Percentiles rank a stretch among this genome's conserved stretches.
These are phyloP conservation scores for Prosapia bicincta DNA, from an alignment of 2,888 invertebrate genomes.

Conservation along the genomic window DNA sequence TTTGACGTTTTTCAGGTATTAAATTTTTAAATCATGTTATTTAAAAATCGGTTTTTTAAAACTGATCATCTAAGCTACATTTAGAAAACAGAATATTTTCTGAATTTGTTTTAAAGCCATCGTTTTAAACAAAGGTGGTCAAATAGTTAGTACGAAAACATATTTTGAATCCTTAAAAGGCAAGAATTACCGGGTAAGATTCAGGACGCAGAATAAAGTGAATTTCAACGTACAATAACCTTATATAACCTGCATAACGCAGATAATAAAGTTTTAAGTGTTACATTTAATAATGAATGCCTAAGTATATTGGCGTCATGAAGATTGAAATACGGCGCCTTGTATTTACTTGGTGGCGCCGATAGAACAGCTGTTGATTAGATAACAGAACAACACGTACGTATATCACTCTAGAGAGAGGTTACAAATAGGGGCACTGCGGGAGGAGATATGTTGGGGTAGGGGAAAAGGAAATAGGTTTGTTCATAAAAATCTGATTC, in stretches of 20 bases:
- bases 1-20: too few relatives aligned
- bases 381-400: not conserved
- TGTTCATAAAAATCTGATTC: not conserved
- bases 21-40: too few relatives aligned
- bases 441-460: not conserved
- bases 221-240: not conserved
- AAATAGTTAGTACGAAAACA: too few relatives aligned
- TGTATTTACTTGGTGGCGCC: not conserved
- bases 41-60: too few relatives aligned
- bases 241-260: not conserved
- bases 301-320: not conserved
- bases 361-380: slow-evolving; percentile 1
- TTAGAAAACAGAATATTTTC: too few relatives aligned
- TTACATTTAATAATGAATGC: not conserved
- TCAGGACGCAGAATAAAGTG: too few relatives aligned
- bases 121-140: too few relatives aligned
- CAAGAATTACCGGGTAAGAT: too few relatives aligned
- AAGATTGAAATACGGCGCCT: not conserved
- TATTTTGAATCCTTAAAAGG: too few relatives aligned
- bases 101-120: too few relatives aligned
- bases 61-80: too few relatives aligned
- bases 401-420: not conserved
- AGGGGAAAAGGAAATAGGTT: not conserved
- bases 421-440: not conserved
- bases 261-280: not conserved